Conservation (phyloP, 2,113 vertebrate genomes). For the Motacilla alba region DNA sequence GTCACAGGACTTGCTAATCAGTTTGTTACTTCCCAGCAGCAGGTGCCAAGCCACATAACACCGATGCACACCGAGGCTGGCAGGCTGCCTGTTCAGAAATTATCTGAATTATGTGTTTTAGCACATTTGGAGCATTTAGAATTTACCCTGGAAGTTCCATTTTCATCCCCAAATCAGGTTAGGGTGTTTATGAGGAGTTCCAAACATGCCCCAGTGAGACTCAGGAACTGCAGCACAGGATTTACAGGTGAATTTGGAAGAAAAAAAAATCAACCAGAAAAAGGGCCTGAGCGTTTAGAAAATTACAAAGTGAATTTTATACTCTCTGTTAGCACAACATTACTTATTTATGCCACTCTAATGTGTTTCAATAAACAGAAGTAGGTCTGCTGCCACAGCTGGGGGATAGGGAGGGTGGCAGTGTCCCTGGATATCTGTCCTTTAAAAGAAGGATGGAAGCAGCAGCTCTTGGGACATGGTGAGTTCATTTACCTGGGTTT, state of each 20-base stretch:
- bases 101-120: slow-evolving; percentile 20
- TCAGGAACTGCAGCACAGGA: not conserved
- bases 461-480: not conserved
- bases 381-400: not conserved
- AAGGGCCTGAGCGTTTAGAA: not conserved
- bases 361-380: not conserved
- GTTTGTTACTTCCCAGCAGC: not conserved
- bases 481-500: not conserved
- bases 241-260: not conserved
- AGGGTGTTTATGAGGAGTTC: not conserved
- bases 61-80: not conserved
- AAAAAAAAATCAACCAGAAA: not conserved
- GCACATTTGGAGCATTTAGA: slow-evolving; percentile 38
- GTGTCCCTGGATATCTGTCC: not conserved
- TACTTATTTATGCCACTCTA: not conserved
- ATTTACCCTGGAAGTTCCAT: not conserved
- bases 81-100: slow-evolving; percentile 22
- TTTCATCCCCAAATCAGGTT: not conserved
- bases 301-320: not conserved
- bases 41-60: not conserved
- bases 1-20: not conserved
- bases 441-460: not conserved
- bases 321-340: not conserved
- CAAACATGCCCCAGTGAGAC: not conserved
- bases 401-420: not conserved